phyloP scores from a whole-genome alignment of 2,113 vertebrate genomes.

The Heterocephalus glaber region DNA sequence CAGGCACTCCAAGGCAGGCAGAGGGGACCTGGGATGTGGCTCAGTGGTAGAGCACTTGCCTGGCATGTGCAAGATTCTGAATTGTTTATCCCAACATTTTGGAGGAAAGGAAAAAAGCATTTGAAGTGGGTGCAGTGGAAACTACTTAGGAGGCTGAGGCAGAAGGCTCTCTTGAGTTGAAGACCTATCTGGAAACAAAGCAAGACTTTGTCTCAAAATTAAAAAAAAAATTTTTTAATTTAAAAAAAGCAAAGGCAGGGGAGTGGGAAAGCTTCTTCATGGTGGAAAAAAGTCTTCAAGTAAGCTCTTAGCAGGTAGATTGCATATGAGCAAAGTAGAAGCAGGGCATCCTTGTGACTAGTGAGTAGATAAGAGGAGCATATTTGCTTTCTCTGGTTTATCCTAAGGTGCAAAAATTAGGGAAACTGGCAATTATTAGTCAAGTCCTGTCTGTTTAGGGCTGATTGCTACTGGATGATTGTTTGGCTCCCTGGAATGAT shows the following conservation, averaged over 20 bases:
- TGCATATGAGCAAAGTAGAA: too few species aligned
- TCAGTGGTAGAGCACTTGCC: neutral
- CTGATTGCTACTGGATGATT: rapidly evolving
- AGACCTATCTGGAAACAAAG: neutral
- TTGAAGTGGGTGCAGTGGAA: neutral
- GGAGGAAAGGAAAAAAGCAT: neutral
- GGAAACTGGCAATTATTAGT: neutral
- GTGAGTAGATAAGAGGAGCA: too few species aligned
- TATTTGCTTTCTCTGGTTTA: neutral
- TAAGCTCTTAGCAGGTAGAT: neutral
- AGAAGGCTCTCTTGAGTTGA: neutral
- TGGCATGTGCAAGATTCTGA: neutral
- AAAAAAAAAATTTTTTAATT: neutral
- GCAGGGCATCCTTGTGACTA: too few species aligned
- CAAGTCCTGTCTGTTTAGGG: neutral
- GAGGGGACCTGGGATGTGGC: neutral
- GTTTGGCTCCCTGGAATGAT: neutral
- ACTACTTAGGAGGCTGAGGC: neutral
- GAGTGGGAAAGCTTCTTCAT: neutral
- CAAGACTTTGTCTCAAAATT: neutral
- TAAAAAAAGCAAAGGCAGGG: neutral
- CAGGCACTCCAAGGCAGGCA: neutral
- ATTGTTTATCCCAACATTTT: neutral
- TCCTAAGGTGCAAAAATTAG: neutral
- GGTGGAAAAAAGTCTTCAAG: neutral